A percentile compares a stretch with the other conserved stretches of the same genome.
Evolutionary conservation across 1,140 invertebrate genomes (phyloP).

Genomic region (Neoseiulus cucumeris): DNA sequence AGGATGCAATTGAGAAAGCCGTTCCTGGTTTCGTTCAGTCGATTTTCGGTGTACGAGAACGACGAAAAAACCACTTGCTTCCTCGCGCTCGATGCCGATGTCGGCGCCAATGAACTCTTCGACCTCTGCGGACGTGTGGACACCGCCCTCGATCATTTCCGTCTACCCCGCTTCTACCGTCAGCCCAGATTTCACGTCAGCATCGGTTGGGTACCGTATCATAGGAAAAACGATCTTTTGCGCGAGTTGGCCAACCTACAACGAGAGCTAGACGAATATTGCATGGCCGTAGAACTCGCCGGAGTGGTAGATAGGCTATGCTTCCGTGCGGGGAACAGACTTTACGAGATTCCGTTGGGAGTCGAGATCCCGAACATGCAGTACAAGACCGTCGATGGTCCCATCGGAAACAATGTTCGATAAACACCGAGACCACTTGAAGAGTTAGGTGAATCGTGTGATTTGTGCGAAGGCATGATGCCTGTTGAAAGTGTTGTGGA

Average conservation of each 20-base stretch:
- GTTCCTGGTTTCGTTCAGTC: conserved; percentile 16
- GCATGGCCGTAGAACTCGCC: background rate
- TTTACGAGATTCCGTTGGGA: background rate
- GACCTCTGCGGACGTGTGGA: conserved; percentile 19
- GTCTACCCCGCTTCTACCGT: conserved; percentile 20
- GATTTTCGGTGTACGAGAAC: conserved; percentile 22
- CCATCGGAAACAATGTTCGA: too few species aligned
- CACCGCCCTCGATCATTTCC: conserved; percentile 20
- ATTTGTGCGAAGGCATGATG: too few species aligned
- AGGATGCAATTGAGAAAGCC: conserved; percentile 16
- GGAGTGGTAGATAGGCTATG: background rate
- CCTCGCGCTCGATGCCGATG: conserved; percentile 18
- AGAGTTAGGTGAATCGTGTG: too few species aligned
- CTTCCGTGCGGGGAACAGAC: background rate
- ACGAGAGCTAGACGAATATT: background rate
- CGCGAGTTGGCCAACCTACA: background rate
- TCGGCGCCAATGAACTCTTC: conserved; percentile 15
- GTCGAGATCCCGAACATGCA: background rate
- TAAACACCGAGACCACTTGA: too few species aligned
- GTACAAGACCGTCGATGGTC: background rate
- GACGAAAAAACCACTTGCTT: conserved; percentile 23
- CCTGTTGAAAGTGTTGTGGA: too few species aligned
- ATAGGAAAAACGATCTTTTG: conserved; percentile 13
- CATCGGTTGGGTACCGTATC: conserved; percentile 16
- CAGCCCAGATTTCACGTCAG: conserved; percentile 21